These are phyloP conservation scores for Chrysolina oricalcia DNA, from an alignment of 2,888 invertebrate genomes.

Conservation along the genomic window DNA sequence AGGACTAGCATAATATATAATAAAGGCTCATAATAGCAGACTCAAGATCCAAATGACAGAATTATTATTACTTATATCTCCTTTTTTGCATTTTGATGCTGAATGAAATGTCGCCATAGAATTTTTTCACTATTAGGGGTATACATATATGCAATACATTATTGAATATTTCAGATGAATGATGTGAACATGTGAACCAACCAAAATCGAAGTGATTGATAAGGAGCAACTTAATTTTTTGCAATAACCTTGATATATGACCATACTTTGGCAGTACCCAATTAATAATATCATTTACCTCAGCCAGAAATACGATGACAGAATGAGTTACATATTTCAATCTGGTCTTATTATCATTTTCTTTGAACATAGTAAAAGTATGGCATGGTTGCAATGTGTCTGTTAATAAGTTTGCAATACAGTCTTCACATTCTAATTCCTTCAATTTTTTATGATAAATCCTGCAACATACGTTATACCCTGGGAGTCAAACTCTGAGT, in stretches of 20 bases:
- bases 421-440: background rate
- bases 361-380: background rate
- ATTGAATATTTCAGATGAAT: background rate
- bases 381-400: background rate
- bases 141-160: conserved; percentile 6
- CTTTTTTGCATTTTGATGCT: no score
- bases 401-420: background rate
- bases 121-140: background rate
- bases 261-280: conserved; percentile 3
- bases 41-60: no score
- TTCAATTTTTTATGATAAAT: conserved; percentile 2
- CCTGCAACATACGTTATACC: conserved; percentile 14
- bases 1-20: no score
- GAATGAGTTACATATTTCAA: conserved; percentile 6
- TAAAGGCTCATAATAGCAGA: no score
- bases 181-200: background rate
- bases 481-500: background rate
- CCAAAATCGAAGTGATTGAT: background rate
- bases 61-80: no score
- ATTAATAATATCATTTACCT: conserved; percentile 10
- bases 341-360: background rate
- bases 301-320: background rate
- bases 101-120: no score
- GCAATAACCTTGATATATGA: background rate
- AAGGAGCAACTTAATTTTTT: background rate